A percentile compares a stretch with the other conserved stretches of the same genome.
Evolutionary conservation across 2,888 invertebrate genomes (phyloP).

Genomic region (Zaprionus lineosus): DNA sequence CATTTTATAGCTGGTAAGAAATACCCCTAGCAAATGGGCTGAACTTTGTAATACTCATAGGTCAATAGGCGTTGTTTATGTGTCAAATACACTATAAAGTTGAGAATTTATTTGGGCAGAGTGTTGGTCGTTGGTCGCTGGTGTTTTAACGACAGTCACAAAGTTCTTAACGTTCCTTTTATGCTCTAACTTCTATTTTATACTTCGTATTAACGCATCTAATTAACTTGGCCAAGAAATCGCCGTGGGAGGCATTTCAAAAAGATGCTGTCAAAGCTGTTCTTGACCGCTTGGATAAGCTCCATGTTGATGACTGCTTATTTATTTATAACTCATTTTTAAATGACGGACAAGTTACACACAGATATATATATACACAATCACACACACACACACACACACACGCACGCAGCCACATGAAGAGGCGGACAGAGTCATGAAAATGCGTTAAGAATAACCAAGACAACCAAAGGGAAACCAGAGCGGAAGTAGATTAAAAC

Average conservation of each 20-base stretch:
- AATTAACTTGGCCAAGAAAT: constrained; percentile 40
- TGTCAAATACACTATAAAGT: constrained; percentile 5
- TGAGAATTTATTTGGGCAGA: neutral
- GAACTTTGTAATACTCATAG: neutral
- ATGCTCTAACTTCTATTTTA: constrained; percentile 17
- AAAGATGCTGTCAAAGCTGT: constrained; percentile 43
- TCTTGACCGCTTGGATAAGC: constrained; percentile 16
- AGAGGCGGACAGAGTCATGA: too few relatives aligned
- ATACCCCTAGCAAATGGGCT: neutral
- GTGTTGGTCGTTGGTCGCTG: neutral
- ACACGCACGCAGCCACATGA: neutral
- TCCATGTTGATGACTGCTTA: constrained; percentile 40
- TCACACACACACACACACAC: constrained; percentile 11
- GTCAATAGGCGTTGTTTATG: neutral
- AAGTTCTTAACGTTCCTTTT: constrained; percentile 37
- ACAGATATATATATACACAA: constrained; percentile 19
- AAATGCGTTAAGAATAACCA: constrained; percentile 7
- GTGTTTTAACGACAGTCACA: neutral
- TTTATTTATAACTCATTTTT: constrained; percentile 71
- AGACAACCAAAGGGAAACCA: constrained; percentile 30
- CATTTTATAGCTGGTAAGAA: constrained; percentile 14
- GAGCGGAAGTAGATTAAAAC: constrained; percentile 71
- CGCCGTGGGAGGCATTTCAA: constrained; percentile 26
- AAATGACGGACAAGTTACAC: constrained; percentile 27
- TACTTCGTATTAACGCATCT: constrained; percentile 28